phyloP scores from a whole-genome alignment of 2,888 invertebrate species.

The Hipparchia sbordonii region DNA sequence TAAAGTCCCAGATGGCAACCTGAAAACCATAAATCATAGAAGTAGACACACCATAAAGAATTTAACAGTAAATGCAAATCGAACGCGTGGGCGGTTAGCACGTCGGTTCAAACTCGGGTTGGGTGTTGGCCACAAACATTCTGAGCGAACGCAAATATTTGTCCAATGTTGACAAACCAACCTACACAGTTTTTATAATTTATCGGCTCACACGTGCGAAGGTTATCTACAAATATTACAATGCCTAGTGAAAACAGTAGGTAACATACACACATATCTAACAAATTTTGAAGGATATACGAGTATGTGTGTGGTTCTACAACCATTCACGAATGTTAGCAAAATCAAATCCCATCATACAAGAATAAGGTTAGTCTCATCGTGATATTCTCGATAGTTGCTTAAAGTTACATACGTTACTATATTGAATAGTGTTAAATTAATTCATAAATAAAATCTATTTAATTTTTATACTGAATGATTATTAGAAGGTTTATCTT shows the following conservation, averaged over 20 bases:
- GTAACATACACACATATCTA: too few species aligned
- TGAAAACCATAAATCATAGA: constrained; percentile 23
- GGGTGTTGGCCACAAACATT: constrained; percentile 24
- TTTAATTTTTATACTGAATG: too few species aligned
- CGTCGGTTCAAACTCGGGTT: neutral
- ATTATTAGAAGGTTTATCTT: too few species aligned
- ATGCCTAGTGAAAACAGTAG: neutral
- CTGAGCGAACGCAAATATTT: constrained; percentile 26
- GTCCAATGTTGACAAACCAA: constrained; percentile 26
- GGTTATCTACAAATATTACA: neutral
- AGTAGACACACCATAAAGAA: constrained; percentile 34
- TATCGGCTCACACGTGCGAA: constrained; percentile 3
- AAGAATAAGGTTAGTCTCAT: too few species aligned
- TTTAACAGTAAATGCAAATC: constrained; percentile 37
- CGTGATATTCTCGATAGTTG: too few species aligned
- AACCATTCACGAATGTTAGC: too few species aligned
- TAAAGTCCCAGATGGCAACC: constrained; percentile 8
- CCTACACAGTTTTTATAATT: constrained; percentile 13
- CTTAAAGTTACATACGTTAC: too few species aligned
- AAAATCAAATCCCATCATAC: too few species aligned
- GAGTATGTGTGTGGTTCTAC: too few species aligned
- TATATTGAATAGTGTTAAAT: too few species aligned
- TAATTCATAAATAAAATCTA: too few species aligned
- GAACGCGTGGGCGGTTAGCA: constrained; percentile 32
- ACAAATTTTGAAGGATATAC: too few species aligned